phyloP scores from a whole-genome alignment of 2,888 invertebrate species.

The Macrostomum cliftonense region DNA sequence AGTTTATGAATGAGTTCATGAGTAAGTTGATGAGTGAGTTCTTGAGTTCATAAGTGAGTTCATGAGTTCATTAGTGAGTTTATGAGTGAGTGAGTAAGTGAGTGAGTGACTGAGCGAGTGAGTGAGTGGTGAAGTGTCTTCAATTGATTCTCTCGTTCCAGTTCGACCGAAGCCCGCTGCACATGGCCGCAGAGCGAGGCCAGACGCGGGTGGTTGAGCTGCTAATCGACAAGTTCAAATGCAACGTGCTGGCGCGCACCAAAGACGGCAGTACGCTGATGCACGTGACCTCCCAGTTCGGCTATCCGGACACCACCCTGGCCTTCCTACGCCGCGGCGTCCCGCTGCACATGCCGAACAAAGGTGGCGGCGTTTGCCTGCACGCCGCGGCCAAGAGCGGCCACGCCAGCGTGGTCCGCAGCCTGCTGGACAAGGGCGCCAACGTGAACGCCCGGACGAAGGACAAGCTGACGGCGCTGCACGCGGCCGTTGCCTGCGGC shows the following conservation, averaged over 20 bases:
- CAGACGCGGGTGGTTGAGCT: conserved; percentile 85
- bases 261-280: conserved; percentile 94
- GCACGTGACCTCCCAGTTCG: conserved; percentile 90
- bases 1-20: no score
- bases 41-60: no score
- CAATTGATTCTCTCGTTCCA: conserved; percentile 16
- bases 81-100: no score
- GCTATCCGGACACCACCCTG: conserved; percentile 91
- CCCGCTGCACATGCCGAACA: conserved; percentile 96
- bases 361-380: conserved; percentile 81
- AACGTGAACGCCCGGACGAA: conserved; percentile 82
- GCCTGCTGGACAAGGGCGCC: conserved; percentile 83
- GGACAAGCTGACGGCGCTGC: conserved; percentile 89
- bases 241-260: conserved; percentile 81
- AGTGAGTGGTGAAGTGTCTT: no score
- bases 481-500: conserved; percentile 60
- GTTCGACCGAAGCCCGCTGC: conserved; percentile 81
- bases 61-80: no score
- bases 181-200: conserved; percentile 88
- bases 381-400: conserved; percentile 95
- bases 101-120: no score
- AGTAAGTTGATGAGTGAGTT: no score
- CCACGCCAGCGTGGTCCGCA: conserved; percentile 83
- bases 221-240: conserved; percentile 87
- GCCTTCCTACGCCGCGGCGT: conserved; percentile 96